Evolutionary conservation across 2,797 vertebrate genomes (phyloP).

Genomic region (Peromyscus eremicus): DNA sequence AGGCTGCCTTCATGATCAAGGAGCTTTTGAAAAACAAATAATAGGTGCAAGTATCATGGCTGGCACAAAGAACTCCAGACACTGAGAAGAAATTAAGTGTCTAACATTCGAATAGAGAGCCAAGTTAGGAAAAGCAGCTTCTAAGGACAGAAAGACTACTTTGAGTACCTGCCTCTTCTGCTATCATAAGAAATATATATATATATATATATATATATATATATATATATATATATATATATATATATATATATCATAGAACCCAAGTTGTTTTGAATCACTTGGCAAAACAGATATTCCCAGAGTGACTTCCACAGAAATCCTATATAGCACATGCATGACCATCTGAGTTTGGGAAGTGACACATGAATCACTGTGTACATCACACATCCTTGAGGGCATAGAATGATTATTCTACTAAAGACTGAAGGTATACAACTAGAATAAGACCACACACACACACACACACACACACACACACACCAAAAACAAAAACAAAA

Average conservation of each 20-base stretch:
- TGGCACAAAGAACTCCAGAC: neutral
- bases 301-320: neutral
- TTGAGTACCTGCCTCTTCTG: neutral
- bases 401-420: neutral
- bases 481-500: neutral
- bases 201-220: too few species aligned
- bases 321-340: neutral
- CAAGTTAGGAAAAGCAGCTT: constrained; percentile 21
- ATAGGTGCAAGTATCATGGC: neutral
- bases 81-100: neutral
- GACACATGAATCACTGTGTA: neutral
- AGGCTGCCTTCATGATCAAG: constrained; percentile 26
- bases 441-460: neutral
- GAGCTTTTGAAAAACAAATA: constrained; percentile 30
- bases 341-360: too few species aligned
- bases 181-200: neutral
- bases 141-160: neutral
- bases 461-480: neutral
- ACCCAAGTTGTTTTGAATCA: neutral
- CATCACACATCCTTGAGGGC: neutral
- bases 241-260: neutral
- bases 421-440: neutral
- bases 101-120: neutral
- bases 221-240: too few species aligned
- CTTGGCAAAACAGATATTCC: neutral